Evolutionary conservation across 2,797 vertebrate genomes (phyloP).

Genomic region (Catostomus latipinnis): DNA sequence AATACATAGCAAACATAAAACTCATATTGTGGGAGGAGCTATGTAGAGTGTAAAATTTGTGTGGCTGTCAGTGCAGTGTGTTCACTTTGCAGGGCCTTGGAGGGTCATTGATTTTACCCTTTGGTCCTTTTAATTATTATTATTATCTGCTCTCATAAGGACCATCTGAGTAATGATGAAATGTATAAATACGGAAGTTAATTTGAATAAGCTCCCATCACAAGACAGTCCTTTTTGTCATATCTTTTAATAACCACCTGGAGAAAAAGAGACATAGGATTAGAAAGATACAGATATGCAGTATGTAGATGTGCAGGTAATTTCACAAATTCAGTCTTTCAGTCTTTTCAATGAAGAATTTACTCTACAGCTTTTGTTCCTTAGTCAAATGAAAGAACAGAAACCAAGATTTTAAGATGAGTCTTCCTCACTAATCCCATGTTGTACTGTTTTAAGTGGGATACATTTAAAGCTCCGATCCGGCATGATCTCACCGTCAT

Average conservation of each 20-base stretch:
- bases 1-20: constrained; percentile 39
- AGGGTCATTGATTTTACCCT: constrained; percentile 43
- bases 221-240: constrained; percentile 42
- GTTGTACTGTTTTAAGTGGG: constrained; percentile 33
- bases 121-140: constrained; percentile 37
- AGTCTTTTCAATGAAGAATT: constrained; percentile 42
- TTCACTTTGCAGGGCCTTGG: constrained; percentile 27
- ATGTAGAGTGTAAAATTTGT: constrained; percentile 11
- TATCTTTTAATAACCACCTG: constrained; percentile 61
- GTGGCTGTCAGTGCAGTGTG: not conserved
- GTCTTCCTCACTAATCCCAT: constrained; percentile 1
- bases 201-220: constrained; percentile 27
- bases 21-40: constrained; percentile 17
- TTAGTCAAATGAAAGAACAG: constrained; percentile 24
- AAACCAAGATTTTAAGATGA: not conserved
- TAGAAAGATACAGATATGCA: constrained; percentile 45
- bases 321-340: constrained; percentile 57
- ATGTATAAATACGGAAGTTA: constrained; percentile 23
- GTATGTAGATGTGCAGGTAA: constrained; percentile 60
- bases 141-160: constrained; percentile 39
- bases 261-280: constrained; percentile 45
- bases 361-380: constrained; percentile 18
- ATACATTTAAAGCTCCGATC: constrained; percentile 33
- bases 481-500: not conserved
- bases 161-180: constrained; percentile 18